A percentile compares a stretch with the other conserved stretches of the same genome.
phyloP scores from a whole-genome alignment of 2,888 invertebrate species.

The Xylota sylvarum region DNA sequence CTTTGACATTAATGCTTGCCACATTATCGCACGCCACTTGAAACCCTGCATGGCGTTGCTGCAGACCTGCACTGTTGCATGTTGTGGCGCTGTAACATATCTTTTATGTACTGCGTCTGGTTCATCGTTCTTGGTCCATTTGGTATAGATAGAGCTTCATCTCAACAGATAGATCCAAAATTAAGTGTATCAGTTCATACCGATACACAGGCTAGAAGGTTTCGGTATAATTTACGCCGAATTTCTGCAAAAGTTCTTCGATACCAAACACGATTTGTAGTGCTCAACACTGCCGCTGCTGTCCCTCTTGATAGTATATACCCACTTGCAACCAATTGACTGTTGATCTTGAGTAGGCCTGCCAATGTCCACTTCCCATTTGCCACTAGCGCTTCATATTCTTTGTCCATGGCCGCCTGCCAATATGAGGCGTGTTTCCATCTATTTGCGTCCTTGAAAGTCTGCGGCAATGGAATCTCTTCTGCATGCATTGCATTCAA shows the following conservation, averaged over 20 bases:
- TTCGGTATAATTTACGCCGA: slow-evolving; percentile 36
- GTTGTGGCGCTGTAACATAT: slow-evolving; percentile 20
- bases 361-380: slow-evolving; percentile 47
- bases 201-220: slow-evolving; percentile 46
- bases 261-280: slow-evolving; percentile 21
- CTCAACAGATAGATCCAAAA: slow-evolving; percentile 39
- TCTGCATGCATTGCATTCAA: slow-evolving; percentile 35
- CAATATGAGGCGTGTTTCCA: slow-evolving; percentile 22
- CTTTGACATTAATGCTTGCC: slow-evolving; percentile 39
- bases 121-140: slow-evolving; percentile 46
- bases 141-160: slow-evolving; percentile 47
- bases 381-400: slow-evolving; percentile 68
- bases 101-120: slow-evolving; percentile 33
- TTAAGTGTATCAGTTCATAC: slow-evolving; percentile 22
- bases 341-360: slow-evolving; percentile 49
- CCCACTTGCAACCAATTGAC: slow-evolving; percentile 73
- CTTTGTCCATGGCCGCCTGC: slow-evolving; percentile 72
- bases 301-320: slow-evolving; percentile 37
- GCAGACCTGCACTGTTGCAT: slow-evolving; percentile 28
- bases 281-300: slow-evolving; percentile 16
- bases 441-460: slow-evolving; percentile 21
- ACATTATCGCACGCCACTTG: slow-evolving; percentile 52
- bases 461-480: slow-evolving; percentile 28
- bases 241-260: slow-evolving; percentile 32
- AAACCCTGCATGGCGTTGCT: slow-evolving; percentile 41